Conservation (phyloP, 2,888 invertebrate species). For the Leucophenga montana region DNA sequence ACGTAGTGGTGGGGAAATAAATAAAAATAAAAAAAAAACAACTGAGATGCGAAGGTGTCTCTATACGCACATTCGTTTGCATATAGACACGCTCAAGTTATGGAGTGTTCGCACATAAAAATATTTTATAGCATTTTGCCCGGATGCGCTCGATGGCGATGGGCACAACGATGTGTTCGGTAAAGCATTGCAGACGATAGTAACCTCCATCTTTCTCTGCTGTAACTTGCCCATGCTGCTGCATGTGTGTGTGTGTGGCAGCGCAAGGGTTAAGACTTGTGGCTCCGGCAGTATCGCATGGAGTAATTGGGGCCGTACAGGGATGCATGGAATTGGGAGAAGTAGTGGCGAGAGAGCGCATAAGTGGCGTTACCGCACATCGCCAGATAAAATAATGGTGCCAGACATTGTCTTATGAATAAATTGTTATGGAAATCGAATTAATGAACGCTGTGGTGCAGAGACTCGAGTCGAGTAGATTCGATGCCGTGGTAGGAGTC, state of each 20-base stretch:
- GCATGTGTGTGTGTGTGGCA: slow-evolving; percentile 10
- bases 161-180: slow-evolving; percentile 34
- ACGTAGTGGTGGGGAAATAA: no score
- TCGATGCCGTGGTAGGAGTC: slow-evolving; percentile 17
- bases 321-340: background rate
- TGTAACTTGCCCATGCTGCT: background rate
- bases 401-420: slow-evolving; percentile 74
- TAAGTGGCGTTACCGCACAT: slow-evolving; percentile 70
- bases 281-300: background rate
- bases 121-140: slow-evolving; percentile 65
- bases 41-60: background rate
- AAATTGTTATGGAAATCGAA: slow-evolving; percentile 75
- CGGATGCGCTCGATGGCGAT: slow-evolving; percentile 32
- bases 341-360: slow-evolving; percentile 41
- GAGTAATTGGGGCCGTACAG: slow-evolving; percentile 5
- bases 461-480: slow-evolving; percentile 50
- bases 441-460: slow-evolving; percentile 73
- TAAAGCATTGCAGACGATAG: slow-evolving; percentile 63
- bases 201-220: slow-evolving; percentile 3
- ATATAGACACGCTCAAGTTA: slow-evolving; percentile 52
- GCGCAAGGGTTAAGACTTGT: slow-evolving; percentile 11
- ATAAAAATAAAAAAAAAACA: no score
- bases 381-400: slow-evolving; percentile 73
- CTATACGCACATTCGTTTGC: slow-evolving; percentile 28
- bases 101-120: slow-evolving; percentile 67